These are phyloP conservation scores for Lepilemur septentrionalis DNA, from an alignment of 2,797 vertebrate species.

Conservation along the genomic window DNA sequence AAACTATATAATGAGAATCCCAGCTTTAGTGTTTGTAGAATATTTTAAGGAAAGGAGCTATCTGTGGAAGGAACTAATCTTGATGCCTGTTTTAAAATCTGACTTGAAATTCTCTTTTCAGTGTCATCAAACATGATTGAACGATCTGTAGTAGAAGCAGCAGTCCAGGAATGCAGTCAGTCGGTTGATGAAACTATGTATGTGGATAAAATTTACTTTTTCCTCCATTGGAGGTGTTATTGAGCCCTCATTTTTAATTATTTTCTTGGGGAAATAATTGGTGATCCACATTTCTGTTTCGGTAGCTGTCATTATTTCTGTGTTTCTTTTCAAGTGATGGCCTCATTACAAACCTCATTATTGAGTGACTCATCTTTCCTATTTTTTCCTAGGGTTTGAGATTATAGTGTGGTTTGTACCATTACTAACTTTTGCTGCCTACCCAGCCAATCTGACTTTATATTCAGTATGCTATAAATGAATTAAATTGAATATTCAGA, in stretches of 20 bases:
- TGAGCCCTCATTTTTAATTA: neutral
- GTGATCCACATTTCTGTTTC: constrained; percentile 27
- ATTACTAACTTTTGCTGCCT: neutral
- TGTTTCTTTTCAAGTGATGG: constrained; percentile 14
- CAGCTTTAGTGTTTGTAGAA: neutral
- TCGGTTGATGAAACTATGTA: constrained; percentile 93
- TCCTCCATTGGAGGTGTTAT: neutral
- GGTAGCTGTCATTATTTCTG: neutral
- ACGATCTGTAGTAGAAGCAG: constrained; percentile 88
- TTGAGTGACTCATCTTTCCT: constrained; percentile 3
- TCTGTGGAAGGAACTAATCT: neutral
- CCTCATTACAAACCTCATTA: neutral
- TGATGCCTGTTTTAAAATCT: neutral
- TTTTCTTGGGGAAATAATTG: constrained; percentile 33
- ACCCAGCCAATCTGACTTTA: neutral
- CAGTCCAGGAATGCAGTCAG: constrained; percentile 95
- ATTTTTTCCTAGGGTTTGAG: neutral
- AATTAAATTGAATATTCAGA: constrained; percentile 36
- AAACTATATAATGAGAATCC: neutral
- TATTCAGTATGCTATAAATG: neutral
- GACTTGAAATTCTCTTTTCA: constrained; percentile 80
- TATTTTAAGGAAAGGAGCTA: neutral
- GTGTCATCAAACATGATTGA: constrained; percentile 96
- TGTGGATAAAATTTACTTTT: constrained; percentile 63
- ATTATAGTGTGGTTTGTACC: neutral